phyloP scores from a whole-genome alignment of 2,888 invertebrate genomes.

The Dolichomitus sp. region DNA sequence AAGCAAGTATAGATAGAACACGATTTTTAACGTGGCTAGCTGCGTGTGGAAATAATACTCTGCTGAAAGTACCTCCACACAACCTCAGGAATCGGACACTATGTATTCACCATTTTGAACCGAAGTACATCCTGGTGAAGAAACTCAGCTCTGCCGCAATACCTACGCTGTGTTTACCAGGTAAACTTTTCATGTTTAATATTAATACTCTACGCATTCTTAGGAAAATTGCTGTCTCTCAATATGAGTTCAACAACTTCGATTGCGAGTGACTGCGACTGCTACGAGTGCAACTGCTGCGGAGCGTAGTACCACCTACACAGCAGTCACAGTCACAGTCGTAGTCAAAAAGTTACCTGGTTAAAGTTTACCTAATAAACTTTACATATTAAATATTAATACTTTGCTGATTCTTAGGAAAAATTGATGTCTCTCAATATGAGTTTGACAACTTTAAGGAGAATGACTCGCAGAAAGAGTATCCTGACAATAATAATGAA shows the following conservation, averaged over 20 bases:
- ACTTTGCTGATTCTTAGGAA: slow-evolving; percentile 1
- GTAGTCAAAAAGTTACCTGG: too few species aligned
- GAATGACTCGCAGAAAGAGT: too few species aligned
- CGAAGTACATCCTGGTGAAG: slow-evolving; percentile 4
- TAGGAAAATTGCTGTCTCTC: slow-evolving; percentile 1
- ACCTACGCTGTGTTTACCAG: slow-evolving; percentile 10
- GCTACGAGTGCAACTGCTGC: too few species aligned
- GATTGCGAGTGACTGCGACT: too few species aligned
- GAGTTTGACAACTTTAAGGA: not conserved
- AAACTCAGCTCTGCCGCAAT: slow-evolving; percentile 17
- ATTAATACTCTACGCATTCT: not conserved
- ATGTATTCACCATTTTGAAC: slow-evolving; percentile 13
- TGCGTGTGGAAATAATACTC: not conserved
- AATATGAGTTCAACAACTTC: not conserved
- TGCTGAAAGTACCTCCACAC: not conserved
- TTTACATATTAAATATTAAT: not conserved
- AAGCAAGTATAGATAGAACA: not conserved
- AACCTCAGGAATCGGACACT: slow-evolving; percentile 1
- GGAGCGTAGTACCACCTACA: too few species aligned
- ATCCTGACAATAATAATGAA: too few species aligned
- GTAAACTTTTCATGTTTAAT: not conserved
- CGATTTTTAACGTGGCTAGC: slow-evolving; percentile 20
- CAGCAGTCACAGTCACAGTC: too few species aligned
- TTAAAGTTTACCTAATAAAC: too few species aligned
- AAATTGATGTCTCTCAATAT: not conserved